A percentile compares a stretch with the other conserved stretches of the same genome.
phyloP scores from a whole-genome alignment of 1,140 invertebrate genomes.

The Platorchestia sp. region DNA sequence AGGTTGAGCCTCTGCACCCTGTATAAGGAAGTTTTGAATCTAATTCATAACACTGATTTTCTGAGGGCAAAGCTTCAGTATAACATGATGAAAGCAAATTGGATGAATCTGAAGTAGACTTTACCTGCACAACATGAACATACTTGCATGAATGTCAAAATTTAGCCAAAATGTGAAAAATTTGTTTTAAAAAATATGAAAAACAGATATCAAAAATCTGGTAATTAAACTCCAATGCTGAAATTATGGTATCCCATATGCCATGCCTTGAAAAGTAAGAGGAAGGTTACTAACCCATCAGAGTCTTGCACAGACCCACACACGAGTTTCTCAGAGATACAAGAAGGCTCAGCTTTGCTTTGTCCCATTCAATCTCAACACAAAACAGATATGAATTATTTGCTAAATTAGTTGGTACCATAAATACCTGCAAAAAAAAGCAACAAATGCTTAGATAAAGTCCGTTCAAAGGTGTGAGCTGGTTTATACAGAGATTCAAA shows the following conservation, averaged over 20 bases:
- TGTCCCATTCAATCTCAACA: background rate
- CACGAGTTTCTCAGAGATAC: background rate
- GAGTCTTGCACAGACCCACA: background rate
- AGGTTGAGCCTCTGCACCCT: constrained; percentile 22
- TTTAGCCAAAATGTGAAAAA: background rate
- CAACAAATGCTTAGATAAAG: background rate
- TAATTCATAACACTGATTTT: constrained; percentile 34
- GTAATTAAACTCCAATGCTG: background rate
- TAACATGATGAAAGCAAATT: background rate
- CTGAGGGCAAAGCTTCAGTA: background rate
- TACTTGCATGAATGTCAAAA: background rate
- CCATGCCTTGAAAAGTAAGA: background rate
- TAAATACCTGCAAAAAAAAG: background rate
- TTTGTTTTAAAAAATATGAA: background rate
- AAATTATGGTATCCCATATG: background rate
- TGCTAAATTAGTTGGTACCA: background rate
- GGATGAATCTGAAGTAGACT: background rate
- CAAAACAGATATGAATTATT: background rate
- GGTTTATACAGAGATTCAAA: no score
- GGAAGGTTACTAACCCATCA: background rate
- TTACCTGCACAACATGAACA: background rate
- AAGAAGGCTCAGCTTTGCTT: background rate
- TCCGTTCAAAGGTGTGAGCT: no score
- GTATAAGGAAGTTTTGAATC: background rate
- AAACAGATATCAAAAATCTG: background rate